Percentiles rank a stretch among this genome's conserved stretches.
These are phyloP conservation scores for Cyclopterus lumpus DNA, from an alignment of 2,797 vertebrate genomes.

Conservation along the genomic window DNA sequence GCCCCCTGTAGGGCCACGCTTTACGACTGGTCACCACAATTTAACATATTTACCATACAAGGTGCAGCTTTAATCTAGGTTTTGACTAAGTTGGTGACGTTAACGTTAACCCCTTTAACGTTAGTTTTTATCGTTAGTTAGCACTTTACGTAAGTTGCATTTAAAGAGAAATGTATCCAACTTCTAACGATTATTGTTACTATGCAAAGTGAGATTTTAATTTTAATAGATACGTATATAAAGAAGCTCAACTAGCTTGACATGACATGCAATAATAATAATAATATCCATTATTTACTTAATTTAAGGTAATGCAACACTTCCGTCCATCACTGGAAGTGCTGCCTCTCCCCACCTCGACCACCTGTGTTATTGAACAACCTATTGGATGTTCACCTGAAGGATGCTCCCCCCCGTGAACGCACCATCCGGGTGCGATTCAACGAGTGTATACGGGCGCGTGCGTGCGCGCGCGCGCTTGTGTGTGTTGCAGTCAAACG, in stretches of 20 bases:
- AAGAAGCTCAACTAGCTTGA: too few species aligned
- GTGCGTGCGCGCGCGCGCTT: not conserved
- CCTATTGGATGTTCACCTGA: slow-evolving; percentile 66
- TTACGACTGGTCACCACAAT: not conserved
- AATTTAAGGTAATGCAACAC: too few species aligned
- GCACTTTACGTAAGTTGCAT: too few species aligned
- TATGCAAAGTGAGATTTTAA: too few species aligned
- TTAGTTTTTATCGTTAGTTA: too few species aligned
- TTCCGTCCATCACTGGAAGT: too few species aligned
- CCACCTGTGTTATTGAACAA: slow-evolving; percentile 38
- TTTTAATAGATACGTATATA: too few species aligned
- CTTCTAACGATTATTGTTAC: too few species aligned
- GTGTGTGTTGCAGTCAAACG: not conserved
- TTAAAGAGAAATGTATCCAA: too few species aligned
- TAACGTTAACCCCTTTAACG: too few species aligned
- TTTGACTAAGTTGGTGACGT: not conserved
- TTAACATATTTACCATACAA: not conserved
- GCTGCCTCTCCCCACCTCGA: not conserved
- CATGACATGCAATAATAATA: too few species aligned
- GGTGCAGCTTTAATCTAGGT: not conserved
- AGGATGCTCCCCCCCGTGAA: not conserved
- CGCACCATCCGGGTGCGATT: not conserved
- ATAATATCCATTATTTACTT: too few species aligned
- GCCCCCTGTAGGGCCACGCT: not conserved
- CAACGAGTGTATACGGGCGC: not conserved